Base-by-base conservation (phyloP, 2,888 invertebrate genomes). In the Drosophila vallismaia region DNA sequence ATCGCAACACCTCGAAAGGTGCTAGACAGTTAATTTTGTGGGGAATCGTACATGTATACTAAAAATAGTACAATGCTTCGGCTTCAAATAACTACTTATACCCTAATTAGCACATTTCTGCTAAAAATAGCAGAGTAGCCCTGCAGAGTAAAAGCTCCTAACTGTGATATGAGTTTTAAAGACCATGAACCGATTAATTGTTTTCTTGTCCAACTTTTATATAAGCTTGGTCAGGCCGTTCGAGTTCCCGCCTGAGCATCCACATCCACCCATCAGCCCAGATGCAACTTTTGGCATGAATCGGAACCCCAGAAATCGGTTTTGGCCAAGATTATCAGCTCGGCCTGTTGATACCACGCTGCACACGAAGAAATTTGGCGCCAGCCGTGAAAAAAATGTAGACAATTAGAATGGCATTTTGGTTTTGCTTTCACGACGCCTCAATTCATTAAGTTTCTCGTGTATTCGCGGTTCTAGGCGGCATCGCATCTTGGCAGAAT, bases 401-500 rank as follows among this genome's bases (percentile, higher is more conserved):
- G 75, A 67, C 73, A 83, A 84, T 74, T 71, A 76, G 50, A 76
- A 79, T 71, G 63, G 52, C 60, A 48, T 52, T 70, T 74, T 63
- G 55, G 59, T 55, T 64, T 62, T 57, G 58, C 58, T 66, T 74
- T 48, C 40, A 14, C 19, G 45, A 9, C 53, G 24, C 50, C n/a
- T 55, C 58, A 51, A 58, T 64, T 74, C 68, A 64, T 75, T 64
- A 54, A 70, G 53, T 38, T 52, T 38, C 51, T 28, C n/a, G 48
- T 54, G 50, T 44, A 50, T 40, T 38, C 31, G 56, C 58, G 68
- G 44, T 71, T 70, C 31, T 53, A 63, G 72, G 42, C 78, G 80
- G 56, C 71, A 77, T 71, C 75, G 56, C 71, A 77, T 71, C 75
- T 81, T 78, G 76, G 63, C 71, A 75, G 74, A 80, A 78, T 84